Evolutionary conservation across 2,113 vertebrate genomes (phyloP).

Genomic region (Oryzias javanicus): DNA sequence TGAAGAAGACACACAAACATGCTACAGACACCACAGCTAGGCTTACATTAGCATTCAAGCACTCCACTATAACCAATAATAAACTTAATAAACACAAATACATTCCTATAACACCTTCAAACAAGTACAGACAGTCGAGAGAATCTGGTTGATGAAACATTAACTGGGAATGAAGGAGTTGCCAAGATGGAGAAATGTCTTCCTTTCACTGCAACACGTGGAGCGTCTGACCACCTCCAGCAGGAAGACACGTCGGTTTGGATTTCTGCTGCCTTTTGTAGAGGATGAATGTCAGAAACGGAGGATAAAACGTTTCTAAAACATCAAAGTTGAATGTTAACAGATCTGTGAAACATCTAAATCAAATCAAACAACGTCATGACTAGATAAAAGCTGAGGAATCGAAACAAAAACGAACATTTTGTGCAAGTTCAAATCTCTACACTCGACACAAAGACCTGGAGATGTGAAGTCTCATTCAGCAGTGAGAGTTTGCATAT

Average conservation of each 20-base stretch:
- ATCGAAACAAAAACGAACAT: background rate
- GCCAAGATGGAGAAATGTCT: slow-evolving; percentile 1
- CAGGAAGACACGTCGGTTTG: slow-evolving; percentile 40
- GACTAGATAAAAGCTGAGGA: background rate
- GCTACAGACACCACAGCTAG: slow-evolving; percentile 22
- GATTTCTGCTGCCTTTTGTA: slow-evolving; percentile 13
- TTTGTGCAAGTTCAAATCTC: background rate
- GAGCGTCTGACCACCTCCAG: background rate
- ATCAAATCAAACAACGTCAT: background rate
- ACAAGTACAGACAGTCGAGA: slow-evolving; percentile 7
- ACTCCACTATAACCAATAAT: background rate
- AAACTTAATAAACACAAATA: slow-evolving; percentile 17
- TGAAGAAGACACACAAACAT: slow-evolving; percentile 46
- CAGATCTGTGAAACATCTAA: background rate
- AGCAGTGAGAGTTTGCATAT: slow-evolving; percentile 10
- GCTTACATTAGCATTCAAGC: background rate
- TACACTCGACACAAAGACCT: background rate
- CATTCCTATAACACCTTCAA: slow-evolving; percentile 37
- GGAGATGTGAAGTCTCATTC: background rate
- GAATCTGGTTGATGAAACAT: background rate
- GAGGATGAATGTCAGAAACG: slow-evolving; percentile 9
- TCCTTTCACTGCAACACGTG: background rate
- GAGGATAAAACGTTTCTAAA: background rate
- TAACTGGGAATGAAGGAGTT: background rate
- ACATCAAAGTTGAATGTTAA: background rate